Conservation (phyloP, 2,888 invertebrate species). For the Tubulanus polymorphus region DNA sequence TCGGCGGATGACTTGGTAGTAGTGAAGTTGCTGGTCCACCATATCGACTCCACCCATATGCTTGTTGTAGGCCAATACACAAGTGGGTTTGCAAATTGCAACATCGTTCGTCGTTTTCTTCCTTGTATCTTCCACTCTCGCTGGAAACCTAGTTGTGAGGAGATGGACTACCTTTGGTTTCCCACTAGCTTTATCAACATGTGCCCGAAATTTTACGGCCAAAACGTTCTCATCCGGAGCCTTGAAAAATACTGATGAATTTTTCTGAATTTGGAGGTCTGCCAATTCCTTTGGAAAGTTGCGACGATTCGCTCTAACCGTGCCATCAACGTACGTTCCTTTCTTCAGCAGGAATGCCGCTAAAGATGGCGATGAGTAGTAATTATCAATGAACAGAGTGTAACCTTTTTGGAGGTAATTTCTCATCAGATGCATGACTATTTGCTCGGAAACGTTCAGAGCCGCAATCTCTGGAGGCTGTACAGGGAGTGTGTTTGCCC, state of each 20-base stretch:
- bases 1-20: neutral
- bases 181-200: neutral
- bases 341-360: conserved; percentile 10
- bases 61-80: neutral
- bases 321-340: conserved; percentile 7
- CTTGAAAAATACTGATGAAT: neutral
- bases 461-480: conserved; percentile 2
- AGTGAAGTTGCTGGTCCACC: neutral
- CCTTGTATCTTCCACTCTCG: neutral
- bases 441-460: conserved; percentile 7
- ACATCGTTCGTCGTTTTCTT: neutral
- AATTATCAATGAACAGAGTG: conserved; percentile 6
- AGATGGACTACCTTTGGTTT: neutral
- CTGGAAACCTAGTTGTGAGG: neutral
- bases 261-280: neutral
- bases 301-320: neutral
- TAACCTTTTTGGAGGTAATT: conserved; percentile 9
- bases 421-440: conserved; percentile 7
- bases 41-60: conserved; percentile 1
- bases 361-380: conserved; percentile 8
- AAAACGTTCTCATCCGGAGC: neutral
- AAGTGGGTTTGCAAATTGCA: neutral
- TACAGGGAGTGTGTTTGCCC: neutral
- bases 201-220: neutral
- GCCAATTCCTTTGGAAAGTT: neutral